Percentiles rank a stretch among this genome's conserved stretches.
These are phyloP conservation scores for Pseudomyrmex dendroicus DNA, from an alignment of 1,140 invertebrate genomes.

Conservation along the genomic window DNA sequence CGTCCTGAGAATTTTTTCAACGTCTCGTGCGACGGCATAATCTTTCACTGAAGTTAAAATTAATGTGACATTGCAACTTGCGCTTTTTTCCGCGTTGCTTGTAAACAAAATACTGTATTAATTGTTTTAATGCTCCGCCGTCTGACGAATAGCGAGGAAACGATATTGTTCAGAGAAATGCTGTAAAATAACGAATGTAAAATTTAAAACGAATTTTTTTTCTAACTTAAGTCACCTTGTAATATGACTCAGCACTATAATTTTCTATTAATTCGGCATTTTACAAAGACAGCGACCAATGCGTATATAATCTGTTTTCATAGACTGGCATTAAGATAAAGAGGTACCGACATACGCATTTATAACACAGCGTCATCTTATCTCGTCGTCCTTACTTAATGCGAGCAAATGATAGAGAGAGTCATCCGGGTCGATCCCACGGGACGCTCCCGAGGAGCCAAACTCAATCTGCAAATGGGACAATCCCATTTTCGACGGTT, in stretches of 20 bases:
- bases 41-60: constrained; percentile 12
- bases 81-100: not conserved
- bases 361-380: constrained; percentile 68
- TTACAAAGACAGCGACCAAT: not conserved
- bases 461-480: constrained; percentile 69
- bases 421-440: constrained; percentile 45
- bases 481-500: constrained; percentile 66
- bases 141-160: not conserved
- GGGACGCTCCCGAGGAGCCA: constrained; percentile 43
- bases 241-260: not conserved
- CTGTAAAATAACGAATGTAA: too few relatives aligned
- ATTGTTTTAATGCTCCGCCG: not conserved
- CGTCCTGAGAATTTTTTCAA: not conserved
- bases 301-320: constrained; percentile 44
- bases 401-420: constrained; percentile 33
- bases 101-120: not conserved
- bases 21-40: not conserved
- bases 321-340: constrained; percentile 58
- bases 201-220: too few relatives aligned
- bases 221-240: not conserved
- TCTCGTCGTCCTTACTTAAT: constrained; percentile 43
- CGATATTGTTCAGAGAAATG: too few relatives aligned
- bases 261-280: constrained; percentile 13
- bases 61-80: not conserved
- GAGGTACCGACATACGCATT: constrained; percentile 66